A percentile compares a stretch with the other conserved stretches of the same genome.
Evolutionary conservation across 2,888 invertebrate species (phyloP).

Genomic region (Flexamia atlantica): DNA sequence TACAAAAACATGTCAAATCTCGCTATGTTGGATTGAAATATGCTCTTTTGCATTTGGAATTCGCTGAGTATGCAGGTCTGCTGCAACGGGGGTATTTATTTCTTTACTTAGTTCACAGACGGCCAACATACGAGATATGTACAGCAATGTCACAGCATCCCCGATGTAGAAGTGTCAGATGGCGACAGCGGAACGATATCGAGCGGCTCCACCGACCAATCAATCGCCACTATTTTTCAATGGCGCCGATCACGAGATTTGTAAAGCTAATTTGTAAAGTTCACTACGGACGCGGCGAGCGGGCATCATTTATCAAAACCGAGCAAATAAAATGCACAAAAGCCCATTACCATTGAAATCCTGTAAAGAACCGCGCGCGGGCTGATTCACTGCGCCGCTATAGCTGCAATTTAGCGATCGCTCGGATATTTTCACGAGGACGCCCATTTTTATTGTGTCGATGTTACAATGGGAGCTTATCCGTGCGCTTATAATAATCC

Average conservation of each 20-base stretch:
- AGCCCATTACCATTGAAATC: slow-evolving; percentile 50
- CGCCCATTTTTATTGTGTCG: neutral
- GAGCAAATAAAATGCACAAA: slow-evolving; percentile 52
- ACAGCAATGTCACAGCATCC: too few species aligned
- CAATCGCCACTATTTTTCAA: slow-evolving; percentile 5
- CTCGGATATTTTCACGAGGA: neutral
- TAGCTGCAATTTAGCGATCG: neutral
- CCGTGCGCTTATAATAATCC: too few species aligned
- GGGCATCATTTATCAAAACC: slow-evolving; percentile 53
- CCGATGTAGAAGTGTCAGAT: neutral
- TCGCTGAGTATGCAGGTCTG: too few species aligned
- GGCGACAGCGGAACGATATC: neutral
- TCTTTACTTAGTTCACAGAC: neutral
- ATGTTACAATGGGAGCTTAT: too few species aligned
- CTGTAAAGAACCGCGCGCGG: slow-evolving; percentile 9
- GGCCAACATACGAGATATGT: too few species aligned
- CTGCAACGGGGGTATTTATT: neutral
- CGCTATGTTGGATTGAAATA: too few species aligned
- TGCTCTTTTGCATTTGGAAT: too few species aligned
- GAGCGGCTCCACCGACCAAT: slow-evolving; percentile 7
- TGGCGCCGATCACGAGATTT: slow-evolving; percentile 4
- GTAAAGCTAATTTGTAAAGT: slow-evolving; percentile 57
- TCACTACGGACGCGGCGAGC: slow-evolving; percentile 35
- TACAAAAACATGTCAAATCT: too few species aligned
- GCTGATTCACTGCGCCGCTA: slow-evolving; percentile 41